phyloP scores from a whole-genome alignment of 2,888 invertebrate genomes.

The Anarsia innoxiella region DNA sequence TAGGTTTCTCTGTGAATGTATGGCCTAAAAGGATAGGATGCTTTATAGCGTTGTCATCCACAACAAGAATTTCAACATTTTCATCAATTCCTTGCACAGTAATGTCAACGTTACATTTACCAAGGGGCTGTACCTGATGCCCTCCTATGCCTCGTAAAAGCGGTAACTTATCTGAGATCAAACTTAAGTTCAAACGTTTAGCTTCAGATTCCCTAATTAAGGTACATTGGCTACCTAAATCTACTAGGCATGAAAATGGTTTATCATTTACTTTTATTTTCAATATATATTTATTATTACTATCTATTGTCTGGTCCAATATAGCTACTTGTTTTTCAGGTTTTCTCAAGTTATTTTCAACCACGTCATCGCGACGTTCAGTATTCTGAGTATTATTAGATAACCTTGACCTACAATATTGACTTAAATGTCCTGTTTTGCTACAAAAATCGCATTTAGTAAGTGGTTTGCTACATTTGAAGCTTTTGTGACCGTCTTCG shows the following conservation, averaged over 20 bases:
- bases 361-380: not conserved
- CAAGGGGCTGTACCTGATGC: slow-evolving; percentile 7
- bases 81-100: slow-evolving; percentile 8
- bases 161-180: slow-evolving; percentile 7
- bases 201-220: slow-evolving; percentile 10
- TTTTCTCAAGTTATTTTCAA: not conserved
- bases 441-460: not conserved
- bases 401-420: not conserved
- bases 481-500: not conserved
- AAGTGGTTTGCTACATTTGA: no score
- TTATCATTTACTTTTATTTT: no score
- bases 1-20: not conserved
- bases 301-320: not conserved
- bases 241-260: not conserved
- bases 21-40: slow-evolving; percentile 7
- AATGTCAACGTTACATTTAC: slow-evolving; percentile 1
- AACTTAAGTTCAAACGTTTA: slow-evolving; percentile 1
- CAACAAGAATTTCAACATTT: slow-evolving; percentile 10
- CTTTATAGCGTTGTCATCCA: slow-evolving; percentile 12
- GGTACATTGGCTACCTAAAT: slow-evolving; percentile 14
- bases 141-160: slow-evolving; percentile 12
- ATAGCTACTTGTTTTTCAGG: not conserved
- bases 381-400: not conserved
- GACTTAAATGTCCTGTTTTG: not conserved
- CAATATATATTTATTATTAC: not conserved